Base-by-base conservation (phyloP, 2,888 invertebrate genomes). In the Polylopha cassiicola region DNA sequence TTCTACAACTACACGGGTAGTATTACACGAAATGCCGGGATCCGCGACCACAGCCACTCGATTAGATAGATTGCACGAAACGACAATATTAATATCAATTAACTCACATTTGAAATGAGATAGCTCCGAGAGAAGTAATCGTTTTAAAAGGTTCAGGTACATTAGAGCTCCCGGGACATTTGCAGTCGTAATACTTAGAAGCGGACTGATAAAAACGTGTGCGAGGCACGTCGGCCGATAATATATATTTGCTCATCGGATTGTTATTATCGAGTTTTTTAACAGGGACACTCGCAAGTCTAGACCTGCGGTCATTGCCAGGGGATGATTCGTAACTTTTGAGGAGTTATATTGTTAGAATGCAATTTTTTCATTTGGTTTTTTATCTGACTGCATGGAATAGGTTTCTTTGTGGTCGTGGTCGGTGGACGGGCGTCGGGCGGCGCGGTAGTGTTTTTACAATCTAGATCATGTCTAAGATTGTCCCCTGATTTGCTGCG, bases 391-490 rank as follows among this genome's bases (percentile, higher is more conserved):
- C 60, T 71, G 69, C 68, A 72, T 71, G 69, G 71, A 75, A 73
- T 75, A 69, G 72, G 69, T 79, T 78, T 78, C 73, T 73, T 76
- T 77, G 71, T 73, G 50, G 66, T 75, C 73, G 68, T 75, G 77
- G 78, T 78, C n/a, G n/a, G n/a, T 73, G 72, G 71, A 61, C 66
- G 70, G 58, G 65, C 64, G 66, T 69, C 68, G 47, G 58, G 60
- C 53, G 61, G 75, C 75, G 78, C 79, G 59, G 79, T 73, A 54
- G 67, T 72, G 65, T 69, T 73, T 71, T 72, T 70, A 67, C 65
- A 73, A 80, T 82, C 79, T 78, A 81, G 84, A 82, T 84, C 71
- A 73, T 68, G 74, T 76, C 73, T 75, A 45, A 78, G 84, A 84
- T 84, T 79, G 78, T 76, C 77, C 65, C 60, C 65, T 57, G 63